Conservation (phyloP, 2,888 invertebrate species). For the Ophion costatus region DNA sequence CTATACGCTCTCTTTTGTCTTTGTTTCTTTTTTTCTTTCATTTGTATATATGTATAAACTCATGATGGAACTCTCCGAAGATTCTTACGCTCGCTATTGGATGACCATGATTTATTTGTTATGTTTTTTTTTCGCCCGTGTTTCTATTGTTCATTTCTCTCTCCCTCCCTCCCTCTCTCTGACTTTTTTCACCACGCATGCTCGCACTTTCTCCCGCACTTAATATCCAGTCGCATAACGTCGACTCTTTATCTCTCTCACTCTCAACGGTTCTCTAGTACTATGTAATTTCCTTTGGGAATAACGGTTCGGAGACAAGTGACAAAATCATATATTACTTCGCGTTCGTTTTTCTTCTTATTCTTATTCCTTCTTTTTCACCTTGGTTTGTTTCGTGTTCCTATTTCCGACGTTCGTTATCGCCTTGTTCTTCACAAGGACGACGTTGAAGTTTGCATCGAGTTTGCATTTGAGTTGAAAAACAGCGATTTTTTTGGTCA, state of each 20-base stretch:
- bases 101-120: slow-evolving; percentile 74
- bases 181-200: slow-evolving; percentile 26
- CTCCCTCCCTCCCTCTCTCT: background rate
- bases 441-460: background rate
- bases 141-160: slow-evolving; percentile 27
- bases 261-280: slow-evolving; percentile 41
- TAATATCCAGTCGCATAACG: slow-evolving; percentile 33
- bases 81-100: slow-evolving; percentile 70
- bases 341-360: slow-evolving; percentile 17
- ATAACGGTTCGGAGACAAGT: slow-evolving; percentile 56
- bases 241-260: slow-evolving; percentile 28
- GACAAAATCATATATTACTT: slow-evolving; percentile 56
- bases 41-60: slow-evolving; percentile 49
- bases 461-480: background rate
- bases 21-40: slow-evolving; percentile 44
- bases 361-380: slow-evolving; percentile 14
- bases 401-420: slow-evolving; percentile 1
- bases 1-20: slow-evolving; percentile 67
- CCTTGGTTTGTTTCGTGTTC: slow-evolving; percentile 25
- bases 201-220: slow-evolving; percentile 44
- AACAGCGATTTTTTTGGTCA: background rate
- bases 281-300: slow-evolving; percentile 55
- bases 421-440: background rate
- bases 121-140: slow-evolving; percentile 41
- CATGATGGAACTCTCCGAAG: slow-evolving; percentile 62